Conservation (phyloP, 2,113 vertebrate species). For the Anarrhichthys ocellatus region DNA sequence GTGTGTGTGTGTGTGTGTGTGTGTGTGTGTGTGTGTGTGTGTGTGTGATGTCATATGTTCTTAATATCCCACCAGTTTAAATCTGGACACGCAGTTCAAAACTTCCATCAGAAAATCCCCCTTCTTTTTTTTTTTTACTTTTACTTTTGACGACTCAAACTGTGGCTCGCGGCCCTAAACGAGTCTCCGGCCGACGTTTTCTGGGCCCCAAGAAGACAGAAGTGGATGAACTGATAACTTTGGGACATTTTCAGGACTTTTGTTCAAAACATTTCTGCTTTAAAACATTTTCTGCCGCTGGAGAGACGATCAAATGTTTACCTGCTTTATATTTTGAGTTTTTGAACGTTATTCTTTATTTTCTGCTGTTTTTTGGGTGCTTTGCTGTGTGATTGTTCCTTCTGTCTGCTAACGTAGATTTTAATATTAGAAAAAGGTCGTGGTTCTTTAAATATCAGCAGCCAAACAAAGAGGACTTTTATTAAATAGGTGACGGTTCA, state of each 20-base stretch:
- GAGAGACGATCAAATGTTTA: background rate
- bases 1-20: conserved; percentile 24
- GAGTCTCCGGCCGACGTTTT: background rate
- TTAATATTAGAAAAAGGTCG: too few species aligned
- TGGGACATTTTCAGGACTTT: conserved; percentile 18
- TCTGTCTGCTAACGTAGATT: background rate
- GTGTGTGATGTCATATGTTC: conserved; percentile 11
- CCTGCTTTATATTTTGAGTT: conserved; percentile 12
- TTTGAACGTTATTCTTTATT: background rate
- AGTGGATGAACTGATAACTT: background rate
- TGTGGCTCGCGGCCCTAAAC: background rate
- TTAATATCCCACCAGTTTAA: conserved; percentile 17
- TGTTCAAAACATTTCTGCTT: conserved; percentile 16
- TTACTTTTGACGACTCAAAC: background rate
- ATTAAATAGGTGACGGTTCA: background rate
- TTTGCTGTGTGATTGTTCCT: background rate
- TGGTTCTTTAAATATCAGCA: background rate
- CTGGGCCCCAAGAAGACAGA: background rate
- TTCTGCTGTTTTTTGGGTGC: background rate
- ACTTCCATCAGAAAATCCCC: too few species aligned
- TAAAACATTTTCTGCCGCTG: too few species aligned
- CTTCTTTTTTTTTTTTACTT: background rate
- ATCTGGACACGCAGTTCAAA: background rate
- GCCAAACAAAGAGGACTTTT: background rate
- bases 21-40: conserved; percentile 30